These are phyloP conservation scores for Meriones unguiculatus DNA, from an alignment of 2,113 vertebrate genomes.

Conservation along the genomic window DNA sequence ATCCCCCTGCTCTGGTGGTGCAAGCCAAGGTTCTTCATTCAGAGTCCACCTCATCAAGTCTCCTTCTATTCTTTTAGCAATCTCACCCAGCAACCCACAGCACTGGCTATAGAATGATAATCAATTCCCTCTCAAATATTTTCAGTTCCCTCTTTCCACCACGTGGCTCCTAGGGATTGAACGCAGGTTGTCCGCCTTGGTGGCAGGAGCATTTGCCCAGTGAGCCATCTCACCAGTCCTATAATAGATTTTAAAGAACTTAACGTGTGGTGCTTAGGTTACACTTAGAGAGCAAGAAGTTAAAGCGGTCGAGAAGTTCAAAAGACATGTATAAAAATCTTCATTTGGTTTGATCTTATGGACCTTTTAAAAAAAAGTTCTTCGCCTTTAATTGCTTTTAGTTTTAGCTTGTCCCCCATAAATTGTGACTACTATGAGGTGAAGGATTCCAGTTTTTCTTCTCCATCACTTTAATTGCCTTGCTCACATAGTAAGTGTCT, in stretches of 20 bases:
- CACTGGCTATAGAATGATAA: not conserved
- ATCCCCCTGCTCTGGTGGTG: not conserved
- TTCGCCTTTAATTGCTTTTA: not conserved
- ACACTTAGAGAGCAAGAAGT: not conserved
- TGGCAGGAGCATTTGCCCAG: not conserved
- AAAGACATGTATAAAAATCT: not conserved
- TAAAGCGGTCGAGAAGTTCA: not conserved
- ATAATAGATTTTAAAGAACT: not conserved
- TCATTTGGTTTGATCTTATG: not conserved
- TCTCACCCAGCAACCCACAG: not conserved
- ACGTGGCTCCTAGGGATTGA: not conserved
- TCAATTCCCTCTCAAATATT: not conserved
- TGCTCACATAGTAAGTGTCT: not conserved
- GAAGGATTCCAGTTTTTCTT: constrained; percentile 1
- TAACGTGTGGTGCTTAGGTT: not conserved
- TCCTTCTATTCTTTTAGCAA: not conserved
- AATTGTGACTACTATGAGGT: not conserved
- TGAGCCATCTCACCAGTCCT: not conserved
- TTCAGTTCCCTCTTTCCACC: not conserved
- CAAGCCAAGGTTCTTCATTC: not conserved
- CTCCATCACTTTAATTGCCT: fast-evolving
- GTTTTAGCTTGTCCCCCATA: not conserved
- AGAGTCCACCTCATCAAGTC: not conserved
- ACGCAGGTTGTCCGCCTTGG: not conserved
- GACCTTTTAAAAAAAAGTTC: not conserved